phyloP scores from a whole-genome alignment of 2,113 vertebrate species.

The Notarius lentiginosus region DNA sequence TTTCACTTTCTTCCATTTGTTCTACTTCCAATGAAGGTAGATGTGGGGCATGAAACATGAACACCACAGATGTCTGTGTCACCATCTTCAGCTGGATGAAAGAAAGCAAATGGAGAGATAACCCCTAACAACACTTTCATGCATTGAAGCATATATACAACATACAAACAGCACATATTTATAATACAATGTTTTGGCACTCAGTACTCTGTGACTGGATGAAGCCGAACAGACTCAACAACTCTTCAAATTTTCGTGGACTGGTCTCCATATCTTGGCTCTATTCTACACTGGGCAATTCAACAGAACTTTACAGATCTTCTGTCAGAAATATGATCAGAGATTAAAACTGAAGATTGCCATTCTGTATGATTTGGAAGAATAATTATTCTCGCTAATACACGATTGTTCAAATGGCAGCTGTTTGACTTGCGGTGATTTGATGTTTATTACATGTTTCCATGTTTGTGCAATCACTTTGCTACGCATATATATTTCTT shows the following conservation, averaged over 20 bases:
- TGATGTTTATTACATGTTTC: background rate
- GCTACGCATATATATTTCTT: background rate
- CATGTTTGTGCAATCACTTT: background rate
- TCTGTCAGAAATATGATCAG: background rate
- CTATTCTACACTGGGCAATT: background rate
- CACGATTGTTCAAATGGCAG: background rate
- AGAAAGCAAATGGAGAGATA: background rate
- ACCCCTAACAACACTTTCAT: background rate
- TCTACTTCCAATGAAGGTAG: background rate
- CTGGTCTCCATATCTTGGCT: background rate
- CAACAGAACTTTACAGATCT: background rate
- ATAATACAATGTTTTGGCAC: background rate
- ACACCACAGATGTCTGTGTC: background rate
- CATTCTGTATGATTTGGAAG: background rate
- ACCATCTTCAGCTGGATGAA: background rate
- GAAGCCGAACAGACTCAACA: background rate
- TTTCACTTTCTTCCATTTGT: constrained; percentile 36
- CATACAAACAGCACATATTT: background rate
- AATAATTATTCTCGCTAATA: background rate
- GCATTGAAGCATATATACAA: background rate
- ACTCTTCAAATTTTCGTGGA: background rate
- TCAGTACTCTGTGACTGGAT: background rate
- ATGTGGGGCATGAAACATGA: background rate
- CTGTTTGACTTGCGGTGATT: background rate
- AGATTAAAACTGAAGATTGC: background rate